Base-by-base conservation (phyloP, 2,797 vertebrate species). In the Pelochelys cantorii region DNA sequence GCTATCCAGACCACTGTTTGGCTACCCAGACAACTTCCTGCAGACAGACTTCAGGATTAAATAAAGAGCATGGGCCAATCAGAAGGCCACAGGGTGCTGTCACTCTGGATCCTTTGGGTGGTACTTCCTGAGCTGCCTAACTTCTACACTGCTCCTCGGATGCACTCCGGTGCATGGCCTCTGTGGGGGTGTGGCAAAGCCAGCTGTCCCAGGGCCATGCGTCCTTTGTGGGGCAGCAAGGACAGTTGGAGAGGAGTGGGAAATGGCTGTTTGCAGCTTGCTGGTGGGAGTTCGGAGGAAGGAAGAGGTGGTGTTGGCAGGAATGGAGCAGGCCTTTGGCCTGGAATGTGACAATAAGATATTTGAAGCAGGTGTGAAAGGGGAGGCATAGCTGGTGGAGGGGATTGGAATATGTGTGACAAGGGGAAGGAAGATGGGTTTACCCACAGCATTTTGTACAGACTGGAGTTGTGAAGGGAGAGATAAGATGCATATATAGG, bases 301-400 rank as follows among this genome's bases (percentile, higher is more conserved):
- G 74, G 37, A 52, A 29, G 74, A 15, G 0, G 7, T 8, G 0
- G 7, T 8, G 74, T 14, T 1, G 23, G 42, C 42, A 15, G 74
- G 13, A 23, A 75, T 48, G 23, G 12, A 27, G 71, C 12, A 48
- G 23, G 12, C 22, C n/a, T 34, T 31, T 11, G 34, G 68, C 68
- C 25, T 14, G 23, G 74, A 27, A 25, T 25, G 25, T 25, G 74
- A 27, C 23, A 14, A 5, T 27, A 34, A 75, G 74, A 25, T 29
- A 23, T 48, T 48, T 48, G 74, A 52, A 77, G 7, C 2, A 25
- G 74, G 20, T 3, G 10, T 22, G 34, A 37, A 23, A 77, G 74
- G 42, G 13, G 12, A 77, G 74, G 34, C 5, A 9, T 71, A 52
- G 74, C 14, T 77, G 11, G 42, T 42, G 27, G 23, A 14, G 25